Conservation (phyloP, 2,797 vertebrate genomes). For the Thamnophis elegans region DNA sequence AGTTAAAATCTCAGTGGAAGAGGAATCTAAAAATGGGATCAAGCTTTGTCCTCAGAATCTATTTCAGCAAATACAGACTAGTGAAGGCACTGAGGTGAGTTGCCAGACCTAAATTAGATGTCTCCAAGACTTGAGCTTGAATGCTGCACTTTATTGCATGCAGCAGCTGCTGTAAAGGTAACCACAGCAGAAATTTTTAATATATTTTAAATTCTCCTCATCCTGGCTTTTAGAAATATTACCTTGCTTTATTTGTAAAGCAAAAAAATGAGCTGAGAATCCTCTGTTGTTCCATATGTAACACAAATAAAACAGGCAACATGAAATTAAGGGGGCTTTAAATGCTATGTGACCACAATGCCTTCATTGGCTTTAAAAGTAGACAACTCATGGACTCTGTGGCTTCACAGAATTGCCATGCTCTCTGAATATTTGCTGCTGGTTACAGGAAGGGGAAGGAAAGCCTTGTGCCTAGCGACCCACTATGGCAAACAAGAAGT, state of each 20-base stretch:
- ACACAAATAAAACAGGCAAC: background rate
- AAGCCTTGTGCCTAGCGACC: background rate
- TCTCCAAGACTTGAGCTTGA: background rate
- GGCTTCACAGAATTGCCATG: background rate
- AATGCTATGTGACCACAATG: background rate
- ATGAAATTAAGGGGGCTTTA: background rate
- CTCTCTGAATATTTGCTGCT: background rate
- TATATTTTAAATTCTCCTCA: background rate
- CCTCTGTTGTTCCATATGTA: background rate
- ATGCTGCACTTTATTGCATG: background rate
- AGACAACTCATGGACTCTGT: background rate
- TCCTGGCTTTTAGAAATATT: background rate
- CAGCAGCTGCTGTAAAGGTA: background rate
- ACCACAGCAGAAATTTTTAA: background rate
- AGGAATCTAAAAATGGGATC: slow-evolving; percentile 11
- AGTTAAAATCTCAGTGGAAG: rapidly evolving
- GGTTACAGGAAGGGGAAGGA: background rate
- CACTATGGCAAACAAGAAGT: background rate
- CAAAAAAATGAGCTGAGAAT: background rate
- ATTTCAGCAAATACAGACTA: background rate
- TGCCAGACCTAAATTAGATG: background rate
- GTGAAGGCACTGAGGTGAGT: slow-evolving; percentile 2
- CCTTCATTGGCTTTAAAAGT: background rate
- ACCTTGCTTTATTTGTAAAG: background rate
- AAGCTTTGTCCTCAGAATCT: background rate